Evolutionary conservation across 2,888 invertebrate species (phyloP), one percentile per base, ranked within the genome.

Genomic region (Plebejus anna): DNA sequence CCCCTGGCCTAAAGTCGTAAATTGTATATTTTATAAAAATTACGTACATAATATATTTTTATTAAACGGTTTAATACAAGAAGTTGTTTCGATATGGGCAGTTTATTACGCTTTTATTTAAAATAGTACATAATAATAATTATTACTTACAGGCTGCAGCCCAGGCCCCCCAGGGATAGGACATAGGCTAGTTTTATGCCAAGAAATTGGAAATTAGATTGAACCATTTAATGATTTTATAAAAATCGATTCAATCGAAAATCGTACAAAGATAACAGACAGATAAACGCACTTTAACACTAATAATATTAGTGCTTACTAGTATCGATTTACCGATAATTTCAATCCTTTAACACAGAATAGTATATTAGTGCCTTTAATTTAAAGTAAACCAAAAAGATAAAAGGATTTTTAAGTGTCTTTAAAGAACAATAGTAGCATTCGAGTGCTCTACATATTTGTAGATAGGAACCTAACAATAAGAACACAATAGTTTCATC

Each of bases 381-480:
- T 55, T 16, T 42, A 42, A 51, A 51, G 13, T 55, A 55, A 55
- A 55, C 55, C 4, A 55, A 55, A 55, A 55, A 55, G 55, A 55
- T 55, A 55, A 55, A 11, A 55, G 4, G 4, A 55, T 51, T 51
- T 51, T 51, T 51, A 16, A 13, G 55, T 55, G 4, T 55, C 16
- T 1, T 13, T 55, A 28, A 61, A 4, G 28, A 32, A 61, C 28
- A 32, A 66, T 36, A 66, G 9, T 28, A 11, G 32, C 32, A 32
- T 32, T 66, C 11, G 28, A 28, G 13, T 32, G 28, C 0, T 61
- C 61, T 61, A 61, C 61, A 66, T 61, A 61, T 9, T 61, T 28
- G 32, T 36, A 16, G 66, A 66, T 66, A 66, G 36, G 66, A 55
- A 55, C 55, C 55, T 55, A 55, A 55, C 16, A 55, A 66, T 66